Evolutionary conservation across 2,113 vertebrate species (phyloP).

Genomic region (Typhlomys cinereus): DNA sequence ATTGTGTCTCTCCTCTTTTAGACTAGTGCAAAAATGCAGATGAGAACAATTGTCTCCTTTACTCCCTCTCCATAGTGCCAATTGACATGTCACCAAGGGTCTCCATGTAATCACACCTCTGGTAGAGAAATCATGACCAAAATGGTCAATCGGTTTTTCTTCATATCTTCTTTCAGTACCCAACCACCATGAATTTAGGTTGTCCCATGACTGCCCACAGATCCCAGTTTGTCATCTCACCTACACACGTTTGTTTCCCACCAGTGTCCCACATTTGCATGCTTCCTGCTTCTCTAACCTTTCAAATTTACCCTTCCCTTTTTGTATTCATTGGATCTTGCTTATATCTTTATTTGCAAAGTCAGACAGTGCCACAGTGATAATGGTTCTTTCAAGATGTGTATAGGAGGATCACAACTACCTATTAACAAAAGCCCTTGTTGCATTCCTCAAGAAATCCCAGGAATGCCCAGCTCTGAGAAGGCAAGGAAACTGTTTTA

Average conservation of each 20-base stretch:
- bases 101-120: neutral
- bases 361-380: neutral
- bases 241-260: neutral
- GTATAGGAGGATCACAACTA: neutral
- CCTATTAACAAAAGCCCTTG: neutral
- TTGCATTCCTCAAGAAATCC: neutral
- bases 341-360: neutral
- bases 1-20: constrained; percentile 2
- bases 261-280: neutral
- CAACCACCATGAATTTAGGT: neutral
- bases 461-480: neutral
- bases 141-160: neutral
- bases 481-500: neutral
- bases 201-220: neutral
- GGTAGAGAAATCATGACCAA: neutral
- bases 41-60: neutral
- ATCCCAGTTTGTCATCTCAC: neutral
- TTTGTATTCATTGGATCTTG: neutral
- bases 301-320: constrained; percentile 26
- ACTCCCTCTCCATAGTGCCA: neutral
- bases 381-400: neutral
- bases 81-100: neutral
- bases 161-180: neutral
- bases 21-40: neutral
- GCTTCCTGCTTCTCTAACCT: neutral